Conservation (phyloP, 2,888 invertebrate genomes). For the Apodemia arnacis region DNA sequence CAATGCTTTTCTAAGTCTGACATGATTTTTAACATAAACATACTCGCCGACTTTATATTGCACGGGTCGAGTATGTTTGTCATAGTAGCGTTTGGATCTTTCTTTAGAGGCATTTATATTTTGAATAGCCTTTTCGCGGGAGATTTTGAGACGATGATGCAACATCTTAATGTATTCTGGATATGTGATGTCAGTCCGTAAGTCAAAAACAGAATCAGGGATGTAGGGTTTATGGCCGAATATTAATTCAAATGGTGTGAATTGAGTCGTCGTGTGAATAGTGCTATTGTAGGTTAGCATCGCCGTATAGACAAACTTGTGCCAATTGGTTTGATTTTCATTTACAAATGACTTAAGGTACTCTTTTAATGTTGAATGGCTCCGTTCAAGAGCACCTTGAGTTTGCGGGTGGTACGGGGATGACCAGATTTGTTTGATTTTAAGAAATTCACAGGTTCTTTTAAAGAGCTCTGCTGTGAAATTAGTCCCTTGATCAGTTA, state of each 20-base stretch:
- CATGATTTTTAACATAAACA: too few species aligned
- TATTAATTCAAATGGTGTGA: constrained; percentile 11
- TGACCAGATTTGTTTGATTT: constrained; percentile 22
- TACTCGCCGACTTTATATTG: background rate
- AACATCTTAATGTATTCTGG: background rate
- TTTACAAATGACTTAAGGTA: constrained; percentile 58
- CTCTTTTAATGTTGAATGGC: background rate
- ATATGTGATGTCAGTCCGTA: background rate
- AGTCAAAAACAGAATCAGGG: background rate
- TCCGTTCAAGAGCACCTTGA: background rate
- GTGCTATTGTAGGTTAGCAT: constrained; percentile 27
- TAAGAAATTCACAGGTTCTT: background rate
- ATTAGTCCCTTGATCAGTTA: constrained; percentile 67
- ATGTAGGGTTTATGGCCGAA: constrained; percentile 15
- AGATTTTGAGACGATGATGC: background rate
- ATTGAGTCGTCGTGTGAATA: constrained; percentile 24
- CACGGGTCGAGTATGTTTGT: background rate
- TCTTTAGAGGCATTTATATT: background rate
- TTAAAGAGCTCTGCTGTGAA: background rate
- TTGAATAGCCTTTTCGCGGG: background rate
- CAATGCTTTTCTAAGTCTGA: too few species aligned
- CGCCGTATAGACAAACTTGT: constrained; percentile 20
- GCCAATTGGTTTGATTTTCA: constrained; percentile 70
- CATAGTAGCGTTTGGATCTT: background rate
- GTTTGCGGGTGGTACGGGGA: background rate